A percentile compares a stretch with the other conserved stretches of the same genome.
Evolutionary conservation across 2,797 vertebrate genomes (phyloP).

Genomic region (Menidia menidia): DNA sequence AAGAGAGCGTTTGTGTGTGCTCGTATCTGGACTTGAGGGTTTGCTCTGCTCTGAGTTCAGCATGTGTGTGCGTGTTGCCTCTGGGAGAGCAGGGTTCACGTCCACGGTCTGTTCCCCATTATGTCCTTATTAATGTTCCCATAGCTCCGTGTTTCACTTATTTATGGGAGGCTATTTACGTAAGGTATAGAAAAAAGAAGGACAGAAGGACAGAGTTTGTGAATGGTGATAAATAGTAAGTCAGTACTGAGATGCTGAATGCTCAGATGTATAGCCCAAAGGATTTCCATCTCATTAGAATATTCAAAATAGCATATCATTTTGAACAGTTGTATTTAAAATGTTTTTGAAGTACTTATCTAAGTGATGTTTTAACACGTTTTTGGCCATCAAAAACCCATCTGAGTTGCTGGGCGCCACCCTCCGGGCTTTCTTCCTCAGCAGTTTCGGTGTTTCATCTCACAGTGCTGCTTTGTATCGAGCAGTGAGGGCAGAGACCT

Average conservation of each 20-base stretch:
- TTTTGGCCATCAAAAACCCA: not conserved
- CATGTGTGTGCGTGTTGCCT: constrained; percentile 26
- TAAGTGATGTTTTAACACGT: not conserved
- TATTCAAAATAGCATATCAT: not conserved
- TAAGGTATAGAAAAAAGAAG: constrained; percentile 11
- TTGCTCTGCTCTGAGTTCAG: constrained; percentile 23
- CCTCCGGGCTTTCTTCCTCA: not conserved
- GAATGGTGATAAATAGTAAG: not conserved
- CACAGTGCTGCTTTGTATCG: no score
- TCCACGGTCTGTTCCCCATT: constrained; percentile 60
- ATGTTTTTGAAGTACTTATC: not conserved
- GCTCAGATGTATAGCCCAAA: not conserved
- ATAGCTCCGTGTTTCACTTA: constrained; percentile 22
- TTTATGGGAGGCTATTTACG: constrained; percentile 24
- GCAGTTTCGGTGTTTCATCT: not conserved
- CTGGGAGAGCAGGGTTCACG: constrained; percentile 35
- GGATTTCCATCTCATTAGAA: not conserved
- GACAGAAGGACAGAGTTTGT: not conserved
- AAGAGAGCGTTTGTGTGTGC: constrained; percentile 37
- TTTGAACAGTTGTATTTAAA: not conserved
- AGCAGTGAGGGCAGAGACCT: not conserved
- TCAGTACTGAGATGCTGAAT: not conserved
- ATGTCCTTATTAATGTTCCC: constrained; percentile 50
- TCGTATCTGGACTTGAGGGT: constrained; percentile 50
- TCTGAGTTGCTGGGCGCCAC: not conserved